phyloP scores from a whole-genome alignment of 2,113 vertebrate species.

The Lycocorax pyrrhopterus region DNA sequence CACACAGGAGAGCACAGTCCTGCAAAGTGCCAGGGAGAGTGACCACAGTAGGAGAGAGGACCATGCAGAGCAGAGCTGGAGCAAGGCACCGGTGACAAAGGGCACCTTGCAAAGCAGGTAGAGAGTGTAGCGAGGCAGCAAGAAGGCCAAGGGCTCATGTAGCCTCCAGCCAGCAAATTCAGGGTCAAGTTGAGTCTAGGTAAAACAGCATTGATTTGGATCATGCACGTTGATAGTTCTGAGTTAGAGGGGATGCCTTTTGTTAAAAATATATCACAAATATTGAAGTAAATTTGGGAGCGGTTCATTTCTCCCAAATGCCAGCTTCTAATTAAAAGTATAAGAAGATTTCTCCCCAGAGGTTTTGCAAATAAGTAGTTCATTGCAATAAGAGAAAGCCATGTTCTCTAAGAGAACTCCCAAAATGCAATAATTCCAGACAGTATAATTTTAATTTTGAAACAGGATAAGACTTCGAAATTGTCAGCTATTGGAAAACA shows the following conservation, averaged over 20 bases:
- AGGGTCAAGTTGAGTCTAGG: background rate
- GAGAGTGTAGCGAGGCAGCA: background rate
- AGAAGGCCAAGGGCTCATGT: background rate
- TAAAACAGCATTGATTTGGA: background rate
- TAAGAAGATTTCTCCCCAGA: background rate
- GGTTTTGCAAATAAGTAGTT: background rate
- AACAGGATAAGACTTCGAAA: background rate
- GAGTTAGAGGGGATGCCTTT: background rate
- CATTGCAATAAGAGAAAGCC: background rate
- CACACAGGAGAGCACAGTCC: background rate
- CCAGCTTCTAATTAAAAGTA: background rate
- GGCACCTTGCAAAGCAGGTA: background rate
- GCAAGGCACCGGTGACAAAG: background rate
- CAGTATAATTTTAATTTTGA: background rate
- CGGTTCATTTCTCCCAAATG: background rate
- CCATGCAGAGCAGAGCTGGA: accelerated
- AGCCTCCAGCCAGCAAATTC: background rate
- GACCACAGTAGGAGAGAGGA: background rate
- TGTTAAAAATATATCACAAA: background rate
- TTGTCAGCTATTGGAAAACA: background rate
- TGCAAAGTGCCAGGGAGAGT: background rate
- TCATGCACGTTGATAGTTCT: background rate
- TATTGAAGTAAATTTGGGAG: background rate
- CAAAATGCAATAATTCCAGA: background rate
- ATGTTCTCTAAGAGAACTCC: background rate